Conservation (phyloP, 2,888 invertebrate genomes). For the Lasioglossum malachurum region DNA sequence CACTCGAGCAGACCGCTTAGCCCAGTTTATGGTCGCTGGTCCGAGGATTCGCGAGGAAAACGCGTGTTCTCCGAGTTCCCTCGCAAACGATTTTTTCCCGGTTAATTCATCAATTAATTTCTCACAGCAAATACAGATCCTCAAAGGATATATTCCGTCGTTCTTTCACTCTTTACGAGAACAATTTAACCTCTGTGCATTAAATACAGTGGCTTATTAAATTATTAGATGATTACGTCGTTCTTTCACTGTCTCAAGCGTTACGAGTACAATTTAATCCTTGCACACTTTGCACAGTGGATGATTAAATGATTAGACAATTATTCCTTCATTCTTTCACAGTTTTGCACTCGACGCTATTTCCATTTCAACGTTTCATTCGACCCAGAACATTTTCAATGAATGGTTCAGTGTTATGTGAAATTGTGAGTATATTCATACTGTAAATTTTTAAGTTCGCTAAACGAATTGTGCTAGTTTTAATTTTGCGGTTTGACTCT, state of each 20-base stretch:
- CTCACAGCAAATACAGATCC: neutral
- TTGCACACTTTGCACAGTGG: neutral
- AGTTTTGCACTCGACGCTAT: no score
- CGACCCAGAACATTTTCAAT: neutral
- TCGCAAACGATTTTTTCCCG: neutral
- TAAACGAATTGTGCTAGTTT: neutral
- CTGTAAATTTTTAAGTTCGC: neutral
- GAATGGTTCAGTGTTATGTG: neutral
- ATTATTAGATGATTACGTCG: neutral
- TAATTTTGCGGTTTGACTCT: no score
- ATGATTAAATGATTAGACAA: neutral
- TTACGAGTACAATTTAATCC: neutral
- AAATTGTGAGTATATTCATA: neutral
- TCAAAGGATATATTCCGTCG: no score
- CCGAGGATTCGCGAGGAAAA: neutral
- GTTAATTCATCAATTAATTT: neutral
- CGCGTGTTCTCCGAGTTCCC: neutral
- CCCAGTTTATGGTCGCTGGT: constrained; percentile 29
- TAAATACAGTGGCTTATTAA: neutral
- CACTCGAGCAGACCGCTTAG: constrained; percentile 15
- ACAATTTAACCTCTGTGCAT: neutral
- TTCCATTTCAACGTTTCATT: neutral
- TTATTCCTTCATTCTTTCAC: neutral
- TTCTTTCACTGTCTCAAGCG: neutral
- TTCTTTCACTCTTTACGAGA: neutral